Percentiles rank a stretch among this genome's conserved stretches.
Evolutionary conservation across 2,888 invertebrate genomes (phyloP).

Genomic region (Xanthostigma xanthostigma): DNA sequence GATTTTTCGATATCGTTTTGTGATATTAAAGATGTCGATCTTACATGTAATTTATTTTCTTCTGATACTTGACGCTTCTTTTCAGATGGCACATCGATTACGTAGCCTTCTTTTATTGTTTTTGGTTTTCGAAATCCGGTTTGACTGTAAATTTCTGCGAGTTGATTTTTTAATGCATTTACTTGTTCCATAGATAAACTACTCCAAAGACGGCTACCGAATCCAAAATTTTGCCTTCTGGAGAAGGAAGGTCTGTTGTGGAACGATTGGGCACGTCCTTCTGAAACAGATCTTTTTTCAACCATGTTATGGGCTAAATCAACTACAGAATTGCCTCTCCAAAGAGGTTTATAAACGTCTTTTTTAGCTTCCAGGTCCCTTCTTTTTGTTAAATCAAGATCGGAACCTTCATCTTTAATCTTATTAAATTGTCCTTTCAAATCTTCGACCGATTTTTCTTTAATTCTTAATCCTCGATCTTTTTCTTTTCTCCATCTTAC

Average conservation of each 20-base stretch:
- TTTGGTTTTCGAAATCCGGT: slow-evolving; percentile 24
- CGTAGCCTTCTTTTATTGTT: slow-evolving; percentile 34
- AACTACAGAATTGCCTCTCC: slow-evolving; percentile 70
- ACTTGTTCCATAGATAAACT: slow-evolving; percentile 75
- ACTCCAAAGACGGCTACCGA: slow-evolving; percentile 67
- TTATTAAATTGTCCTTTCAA: slow-evolving; percentile 62
- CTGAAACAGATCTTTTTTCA: slow-evolving; percentile 36
- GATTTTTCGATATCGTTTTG: slow-evolving; percentile 25
- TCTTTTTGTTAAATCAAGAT: slow-evolving; percentile 30
- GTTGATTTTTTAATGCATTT: slow-evolving; percentile 59
- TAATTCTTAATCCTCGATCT: slow-evolving; percentile 63
- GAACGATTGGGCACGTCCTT: slow-evolving; percentile 23
- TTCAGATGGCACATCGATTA: slow-evolving; percentile 40
- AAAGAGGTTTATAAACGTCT: slow-evolving; percentile 65
- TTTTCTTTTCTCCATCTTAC: slow-evolving; percentile 61
- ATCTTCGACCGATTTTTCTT: slow-evolving; percentile 80
- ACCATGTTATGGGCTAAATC: slow-evolving; percentile 61
- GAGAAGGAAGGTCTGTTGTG: not conserved
- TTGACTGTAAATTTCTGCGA: slow-evolving; percentile 64
- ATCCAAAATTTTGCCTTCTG: slow-evolving; percentile 32
- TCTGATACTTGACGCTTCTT: slow-evolving; percentile 18
- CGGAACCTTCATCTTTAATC: slow-evolving; percentile 34
- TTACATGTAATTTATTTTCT: slow-evolving; percentile 34
- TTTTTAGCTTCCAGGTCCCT: slow-evolving; percentile 33
- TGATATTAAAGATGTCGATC: slow-evolving; percentile 39